These are phyloP conservation scores for Parauchenoglanis punctatus DNA, from an alignment of 2,797 vertebrate genomes.

Conservation along the genomic window DNA sequence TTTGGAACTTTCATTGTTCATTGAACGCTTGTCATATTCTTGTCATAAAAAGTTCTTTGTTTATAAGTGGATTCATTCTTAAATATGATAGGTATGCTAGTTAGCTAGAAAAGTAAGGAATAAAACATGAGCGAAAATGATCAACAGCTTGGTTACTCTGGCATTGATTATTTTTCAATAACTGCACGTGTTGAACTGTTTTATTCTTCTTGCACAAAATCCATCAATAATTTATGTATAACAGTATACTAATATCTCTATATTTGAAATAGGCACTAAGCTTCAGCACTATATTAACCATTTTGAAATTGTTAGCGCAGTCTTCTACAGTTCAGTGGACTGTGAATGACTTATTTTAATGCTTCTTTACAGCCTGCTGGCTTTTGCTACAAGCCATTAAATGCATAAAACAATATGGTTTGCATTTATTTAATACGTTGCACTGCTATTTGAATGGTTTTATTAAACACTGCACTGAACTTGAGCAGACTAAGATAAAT, in stretches of 20 bases:
- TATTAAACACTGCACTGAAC: conserved; percentile 11
- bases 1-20: neutral
- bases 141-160: neutral
- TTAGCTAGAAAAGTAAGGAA: neutral
- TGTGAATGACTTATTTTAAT: conserved; percentile 33
- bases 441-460: conserved; percentile 7
- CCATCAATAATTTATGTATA: neutral
- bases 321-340: conserved; percentile 30
- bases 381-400: conserved; percentile 13
- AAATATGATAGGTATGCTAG: no score
- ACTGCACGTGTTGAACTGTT: neutral
- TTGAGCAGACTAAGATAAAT: conserved; percentile 32
- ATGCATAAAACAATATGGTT: conserved; percentile 22
- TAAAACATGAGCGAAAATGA: neutral
- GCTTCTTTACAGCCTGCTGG: neutral
- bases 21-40: no score
- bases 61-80: no score
- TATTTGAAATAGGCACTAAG: neutral
- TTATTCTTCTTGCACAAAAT: neutral
- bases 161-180: neutral
- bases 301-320: conserved; percentile 20
- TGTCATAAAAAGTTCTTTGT: no score
- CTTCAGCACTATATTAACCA: conserved; percentile 2
- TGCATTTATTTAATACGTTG: neutral
- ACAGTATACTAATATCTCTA: neutral